Evolutionary conservation across 2,797 vertebrate genomes (phyloP), one percentile per base, ranked within the genome.

Genomic region (Pyrocephalus nanus): DNA sequence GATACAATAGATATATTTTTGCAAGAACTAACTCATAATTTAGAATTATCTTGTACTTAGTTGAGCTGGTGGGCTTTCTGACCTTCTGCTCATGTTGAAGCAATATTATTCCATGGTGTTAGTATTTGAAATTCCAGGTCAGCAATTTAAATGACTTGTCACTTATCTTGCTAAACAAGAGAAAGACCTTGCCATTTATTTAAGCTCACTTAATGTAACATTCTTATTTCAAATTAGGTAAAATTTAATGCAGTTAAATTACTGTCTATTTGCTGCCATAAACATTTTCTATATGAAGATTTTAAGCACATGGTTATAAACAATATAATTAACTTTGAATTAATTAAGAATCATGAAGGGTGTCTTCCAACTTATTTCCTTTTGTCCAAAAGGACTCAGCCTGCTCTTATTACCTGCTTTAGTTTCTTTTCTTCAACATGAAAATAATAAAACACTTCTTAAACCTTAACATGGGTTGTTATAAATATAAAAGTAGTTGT

Each of bases 231-330:
- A 96, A 97, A 97, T 96, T 85, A 95, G 93, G 92, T 80, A 97
- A 97, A 97, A 97, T 96, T 97, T 96, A 97, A 97, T 95, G 90
- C 90, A 94, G 72, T 96, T 96, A 97, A 96, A 98, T 98, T 96
- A 97, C 97, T 97, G 96, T 97, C 96, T 97, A 92, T 93, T 97
- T 95, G 88, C 96, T 95, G 91, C 96, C 92, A 97, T 96, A 97
- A 97, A 97, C 97, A 97, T 96, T 97, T 98, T 97, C 97, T 97
- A 90, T 97, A 97, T 95, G 94, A 97, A 96, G 96, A 96, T 97
- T 98, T 92, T 94, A 97, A 97, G 93, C 54, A 90, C 93, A 95
- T 67, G 90, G 95, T 97, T 97, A 97, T 95, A 97, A 97, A 97
- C 95, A 97, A 80, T 94, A 94, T 92, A 97, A 97, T 98, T 97